A percentile compares a stretch with the other conserved stretches of the same genome.
phyloP scores from a whole-genome alignment of 2,888 invertebrate species.

The Atrina japonica region DNA sequence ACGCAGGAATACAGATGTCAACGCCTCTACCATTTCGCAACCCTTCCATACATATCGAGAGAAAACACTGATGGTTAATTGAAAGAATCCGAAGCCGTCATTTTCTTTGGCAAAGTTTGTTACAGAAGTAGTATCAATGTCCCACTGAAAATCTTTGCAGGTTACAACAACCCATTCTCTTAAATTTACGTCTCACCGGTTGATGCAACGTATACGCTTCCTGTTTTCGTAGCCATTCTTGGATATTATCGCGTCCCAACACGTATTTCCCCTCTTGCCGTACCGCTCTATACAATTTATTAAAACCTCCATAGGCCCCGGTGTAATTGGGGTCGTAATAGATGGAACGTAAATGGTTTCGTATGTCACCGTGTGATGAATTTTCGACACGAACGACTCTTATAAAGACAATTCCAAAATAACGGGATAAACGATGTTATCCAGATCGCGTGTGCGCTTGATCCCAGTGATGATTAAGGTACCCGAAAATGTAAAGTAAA shows the following conservation, averaged over 20 bases:
- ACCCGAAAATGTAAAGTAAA: constrained; percentile 24
- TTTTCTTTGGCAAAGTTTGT: constrained; percentile 6
- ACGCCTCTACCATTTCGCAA: too few species aligned
- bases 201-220: constrained; percentile 47
- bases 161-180: constrained; percentile 37
- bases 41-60: constrained; percentile 35
- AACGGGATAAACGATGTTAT: constrained; percentile 8
- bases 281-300: constrained; percentile 48
- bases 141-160: constrained; percentile 39
- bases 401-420: constrained; percentile 10
- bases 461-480: constrained; percentile 19
- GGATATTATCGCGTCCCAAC: constrained; percentile 37
- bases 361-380: constrained; percentile 2
- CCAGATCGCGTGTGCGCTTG: constrained; percentile 2
- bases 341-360: constrained; percentile 13
- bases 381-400: neutral
- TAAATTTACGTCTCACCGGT: constrained; percentile 33
- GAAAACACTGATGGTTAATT: constrained; percentile 25
- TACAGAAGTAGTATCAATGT: constrained; percentile 25
- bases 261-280: constrained; percentile 51
- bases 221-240: constrained; percentile 49
- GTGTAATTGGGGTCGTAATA: constrained; percentile 42
- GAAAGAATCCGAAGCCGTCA: constrained; percentile 29
- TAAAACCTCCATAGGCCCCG: constrained; percentile 39
- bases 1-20: too few species aligned